Conservation (phyloP, 1,140 invertebrate genomes). For the Lordiphosa collinella region DNA sequence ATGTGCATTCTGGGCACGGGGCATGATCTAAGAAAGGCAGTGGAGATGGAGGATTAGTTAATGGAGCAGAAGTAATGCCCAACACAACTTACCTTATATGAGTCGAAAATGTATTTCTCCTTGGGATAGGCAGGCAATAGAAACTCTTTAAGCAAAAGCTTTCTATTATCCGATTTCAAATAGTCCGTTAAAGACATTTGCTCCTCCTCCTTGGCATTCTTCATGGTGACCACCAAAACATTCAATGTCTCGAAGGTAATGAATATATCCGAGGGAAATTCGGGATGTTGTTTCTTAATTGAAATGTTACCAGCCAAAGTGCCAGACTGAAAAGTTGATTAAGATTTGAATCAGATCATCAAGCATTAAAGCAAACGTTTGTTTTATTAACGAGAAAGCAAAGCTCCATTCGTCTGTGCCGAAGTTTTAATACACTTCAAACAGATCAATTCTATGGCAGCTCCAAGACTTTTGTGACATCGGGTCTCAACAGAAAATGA, state of each 20-base stretch:
- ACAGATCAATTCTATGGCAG: too few species aligned
- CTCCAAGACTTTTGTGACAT: too few species aligned
- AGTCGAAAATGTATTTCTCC: constrained; percentile 55
- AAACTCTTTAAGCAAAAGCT: constrained; percentile 54
- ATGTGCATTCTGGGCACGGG: constrained; percentile 89
- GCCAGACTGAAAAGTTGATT: constrained; percentile 81
- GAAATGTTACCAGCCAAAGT: constrained; percentile 89
- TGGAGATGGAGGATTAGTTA: not conserved
- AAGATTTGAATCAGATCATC: too few species aligned
- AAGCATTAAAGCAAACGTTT: too few species aligned
- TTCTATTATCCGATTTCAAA: constrained; percentile 26
- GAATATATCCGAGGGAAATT: constrained; percentile 90
- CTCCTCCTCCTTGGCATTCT: constrained; percentile 28
- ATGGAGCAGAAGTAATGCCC: not conserved
- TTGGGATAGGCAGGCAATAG: constrained; percentile 53
- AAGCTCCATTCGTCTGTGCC: too few species aligned
- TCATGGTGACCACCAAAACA: constrained; percentile 78
- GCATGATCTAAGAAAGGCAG: constrained; percentile 81
- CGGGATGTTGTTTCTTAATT: constrained; percentile 85
- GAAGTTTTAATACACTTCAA: too few species aligned
- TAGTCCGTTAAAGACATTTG: constrained; percentile 51
- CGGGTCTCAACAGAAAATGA: too few species aligned
- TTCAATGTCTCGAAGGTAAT: constrained; percentile 85
- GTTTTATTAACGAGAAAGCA: too few species aligned
- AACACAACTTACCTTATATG: constrained; percentile 81